These are phyloP conservation scores for Penelope pileata DNA, from an alignment of 2,113 vertebrate genomes.

Conservation along the genomic window DNA sequence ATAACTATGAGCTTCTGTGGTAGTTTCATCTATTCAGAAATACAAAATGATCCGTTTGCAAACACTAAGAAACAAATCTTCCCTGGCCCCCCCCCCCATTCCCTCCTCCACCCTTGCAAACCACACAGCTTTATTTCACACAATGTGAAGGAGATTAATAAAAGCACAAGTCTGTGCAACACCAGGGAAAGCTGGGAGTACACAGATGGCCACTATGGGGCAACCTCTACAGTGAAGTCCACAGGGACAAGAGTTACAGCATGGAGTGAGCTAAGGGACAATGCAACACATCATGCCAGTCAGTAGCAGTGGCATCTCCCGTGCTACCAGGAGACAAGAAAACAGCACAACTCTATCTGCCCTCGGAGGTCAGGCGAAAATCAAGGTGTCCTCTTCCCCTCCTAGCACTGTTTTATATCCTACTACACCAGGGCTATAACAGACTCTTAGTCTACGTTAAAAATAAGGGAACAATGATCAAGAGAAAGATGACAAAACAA, in stretches of 20 bases:
- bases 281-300: accelerated
- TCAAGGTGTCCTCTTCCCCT: not conserved
- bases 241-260: not conserved
- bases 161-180: not conserved
- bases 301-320: not conserved
- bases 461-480: not conserved
- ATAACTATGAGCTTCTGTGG: not conserved
- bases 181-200: not conserved
- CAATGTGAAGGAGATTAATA: not conserved
- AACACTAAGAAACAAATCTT: no score
- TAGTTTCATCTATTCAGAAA: not conserved
- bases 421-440: not conserved
- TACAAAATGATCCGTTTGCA: not conserved
- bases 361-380: accelerated
- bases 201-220: not conserved
- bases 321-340: accelerated
- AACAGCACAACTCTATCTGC: accelerated
- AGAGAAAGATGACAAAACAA: not conserved
- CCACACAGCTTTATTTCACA: not conserved
- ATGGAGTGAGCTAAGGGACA: not conserved
- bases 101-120: not conserved
- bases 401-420: not conserved
- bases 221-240: not conserved
- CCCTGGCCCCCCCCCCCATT: no score
- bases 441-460: not conserved